Base-by-base conservation (phyloP, 1,140 invertebrate species). In the Hyposmocoma kahamanoa region DNA sequence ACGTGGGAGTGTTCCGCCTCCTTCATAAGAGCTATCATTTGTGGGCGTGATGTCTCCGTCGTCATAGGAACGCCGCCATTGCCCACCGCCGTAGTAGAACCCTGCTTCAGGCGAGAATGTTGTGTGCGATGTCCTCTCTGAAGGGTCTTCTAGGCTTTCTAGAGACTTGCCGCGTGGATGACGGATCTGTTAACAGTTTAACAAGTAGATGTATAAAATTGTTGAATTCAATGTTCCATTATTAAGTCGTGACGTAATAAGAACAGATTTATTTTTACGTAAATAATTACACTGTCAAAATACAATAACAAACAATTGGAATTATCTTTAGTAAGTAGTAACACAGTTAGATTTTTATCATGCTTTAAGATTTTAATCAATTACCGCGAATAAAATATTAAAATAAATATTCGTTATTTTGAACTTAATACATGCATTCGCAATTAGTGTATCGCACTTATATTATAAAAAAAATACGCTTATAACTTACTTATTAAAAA, bases 41-140 rank as follows among this genome's bases (percentile, higher is more conserved):
- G 95, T 96, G 1, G 94, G 94, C 18, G 94, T 96, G 36, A 96
- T 91, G 76, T 96, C 95, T 15, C 94, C 95, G 70, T 96, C 95
- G 70, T 96, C 95, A 72, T 95, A 96, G 42, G 93, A 94, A 47
- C 94, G 89, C 53, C 95, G 89, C 93, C 95, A 96, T 51, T 87
- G 87, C 5, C 87, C 84, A 34, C 75, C 84, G 80, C 55, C 90
- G 55, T 78, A 88, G 63, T 86, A 87, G 67, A 87, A 85, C 13
- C 85, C 84, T 54, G 84, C 84, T 56, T 89, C 82, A 38, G 89
- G 73, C 20, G 87, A 87, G 59, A 91, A 91, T 30, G 90, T 92
- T 56, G 87, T 84, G 73, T 91, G 90, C 41, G 89, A 90, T 24
- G 85, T 87, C 47, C 90, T 79, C 61, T 91, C 89, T 39, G 84